Evolutionary conservation across 2,797 vertebrate species (phyloP).

Genomic region (Eutrigla gurnardus): DNA sequence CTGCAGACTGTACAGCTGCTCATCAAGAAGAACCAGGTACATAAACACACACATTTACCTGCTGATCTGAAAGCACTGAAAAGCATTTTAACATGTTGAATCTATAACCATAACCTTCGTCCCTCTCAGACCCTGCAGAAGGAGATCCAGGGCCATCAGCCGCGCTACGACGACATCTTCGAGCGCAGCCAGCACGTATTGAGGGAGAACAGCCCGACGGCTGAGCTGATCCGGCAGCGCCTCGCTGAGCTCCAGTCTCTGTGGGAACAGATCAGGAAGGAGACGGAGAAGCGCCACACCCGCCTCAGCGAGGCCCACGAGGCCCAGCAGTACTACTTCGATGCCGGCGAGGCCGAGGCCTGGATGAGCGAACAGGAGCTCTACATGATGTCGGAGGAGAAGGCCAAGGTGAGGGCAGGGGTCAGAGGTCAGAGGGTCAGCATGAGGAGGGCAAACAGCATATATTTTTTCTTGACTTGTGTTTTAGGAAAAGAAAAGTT

Average conservation of each 20-base stretch:
- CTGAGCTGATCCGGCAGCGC: constrained; percentile 88
- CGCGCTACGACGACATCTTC: constrained; percentile 96
- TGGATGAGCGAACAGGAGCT: constrained; percentile 99
- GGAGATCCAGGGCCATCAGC: constrained; percentile 97
- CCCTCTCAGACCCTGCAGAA: constrained; percentile 93
- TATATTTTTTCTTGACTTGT: no score
- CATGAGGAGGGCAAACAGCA: not conserved
- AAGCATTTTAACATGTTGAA: not conserved
- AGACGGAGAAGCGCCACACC: constrained; percentile 91
- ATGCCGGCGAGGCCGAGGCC: constrained; percentile 93
- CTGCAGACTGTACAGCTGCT: constrained; percentile 97
- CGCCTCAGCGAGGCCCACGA: constrained; percentile 94
- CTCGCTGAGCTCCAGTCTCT: constrained; percentile 89
- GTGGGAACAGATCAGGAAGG: constrained; percentile 91
- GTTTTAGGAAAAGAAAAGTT: no score
- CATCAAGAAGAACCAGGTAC: constrained; percentile 99
- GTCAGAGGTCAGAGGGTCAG: not conserved
- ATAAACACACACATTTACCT: not conserved
- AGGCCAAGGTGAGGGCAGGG: constrained; percentile 90
- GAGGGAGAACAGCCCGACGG: constrained; percentile 85
- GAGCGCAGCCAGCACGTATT: constrained; percentile 93
- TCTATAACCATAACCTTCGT: constrained; percentile 1
- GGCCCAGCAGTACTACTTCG: constrained; percentile 98
- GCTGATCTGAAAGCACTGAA: not conserved
- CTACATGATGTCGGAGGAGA: constrained; percentile 99